These are phyloP conservation scores for Torymus aiolomorphi DNA, from an alignment of 2,888 invertebrate genomes.

Conservation along the genomic window DNA sequence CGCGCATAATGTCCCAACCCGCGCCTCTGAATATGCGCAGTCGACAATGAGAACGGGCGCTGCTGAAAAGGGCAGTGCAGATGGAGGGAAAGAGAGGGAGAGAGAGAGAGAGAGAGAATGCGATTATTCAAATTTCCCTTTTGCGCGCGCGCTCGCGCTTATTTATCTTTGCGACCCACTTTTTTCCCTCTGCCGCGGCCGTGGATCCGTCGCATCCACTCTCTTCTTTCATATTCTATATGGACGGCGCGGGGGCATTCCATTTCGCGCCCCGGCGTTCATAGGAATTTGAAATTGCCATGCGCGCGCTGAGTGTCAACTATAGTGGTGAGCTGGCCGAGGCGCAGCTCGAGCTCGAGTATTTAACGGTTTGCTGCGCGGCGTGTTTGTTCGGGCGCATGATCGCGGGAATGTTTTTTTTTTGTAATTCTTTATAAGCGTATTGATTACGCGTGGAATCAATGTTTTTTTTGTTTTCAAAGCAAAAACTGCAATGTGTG, in stretches of 20 bases:
- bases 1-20: background rate
- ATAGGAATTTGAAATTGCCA: no score
- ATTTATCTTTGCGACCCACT: constrained; percentile 24
- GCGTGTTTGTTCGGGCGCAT: no score
- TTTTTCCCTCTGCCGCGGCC: background rate
- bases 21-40: constrained; percentile 32
- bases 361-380: no score
- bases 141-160: background rate
- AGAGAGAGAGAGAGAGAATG: background rate
- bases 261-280: background rate
- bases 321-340: no score
- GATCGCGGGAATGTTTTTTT: no score
- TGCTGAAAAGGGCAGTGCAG: background rate
- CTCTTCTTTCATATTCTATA: background rate
- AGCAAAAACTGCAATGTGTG: no score
- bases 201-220: background rate
- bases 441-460: no score
- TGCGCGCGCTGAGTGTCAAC: no score
- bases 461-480: no score
- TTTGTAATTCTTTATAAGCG: no score
- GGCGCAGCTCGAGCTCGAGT: no score
- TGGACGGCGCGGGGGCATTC: background rate
- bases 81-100: no score
- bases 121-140: constrained; percentile 45
- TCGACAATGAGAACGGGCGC: background rate